Base-by-base conservation (phyloP, 2,113 vertebrate genomes). In the Trematocara nigrifrons region DNA sequence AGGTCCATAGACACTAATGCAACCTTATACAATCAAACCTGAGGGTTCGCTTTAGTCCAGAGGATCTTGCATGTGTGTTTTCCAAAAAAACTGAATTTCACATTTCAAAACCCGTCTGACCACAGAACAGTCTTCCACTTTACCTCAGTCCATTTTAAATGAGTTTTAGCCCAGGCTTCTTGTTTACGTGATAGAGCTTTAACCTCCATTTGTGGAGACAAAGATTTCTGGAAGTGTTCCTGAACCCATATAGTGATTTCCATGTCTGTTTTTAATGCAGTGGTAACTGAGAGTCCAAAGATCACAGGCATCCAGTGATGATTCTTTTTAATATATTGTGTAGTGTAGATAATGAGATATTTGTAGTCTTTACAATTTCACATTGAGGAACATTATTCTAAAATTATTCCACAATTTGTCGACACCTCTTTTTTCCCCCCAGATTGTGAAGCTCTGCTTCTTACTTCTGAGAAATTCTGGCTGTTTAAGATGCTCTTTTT, bases 401-500 rank as follows among this genome's bases (percentile, higher is more conserved):
- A 66, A 66, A 22, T 40, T 40, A 35, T 38, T 38, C 59, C 59
- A 66, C 33, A 66, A 64, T 64, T 66, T 66, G 59, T 38, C 6
- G 2, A 64, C 10, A 12, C 18, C 0, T 38, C 10, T 64, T 38
- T 38, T 64, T 0, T 2, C 6, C 13, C 13, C 59, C 1, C 59
- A n/a, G 33, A n/a, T 66, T 66, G 6, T 66, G 59, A 66, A 20
- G 59, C 18, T 38, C 33, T 64, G 59, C 33, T 64, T 64, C 59
- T 64, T 64, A 38, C 59, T 38, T 64, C 59, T 35, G 0, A 35
- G 57, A 64, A 64, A 35, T 31, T 61, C 31, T 64, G 59, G 33
- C 33, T 64, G 33, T 64, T 64, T 64, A 64, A 64, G 33, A 64
- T 64, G 18, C 33, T 66, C 33, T 66, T 38, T 64, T 66, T 66